These are phyloP conservation scores for Furcifer pardalis DNA, from an alignment of 2,797 vertebrate genomes.

Conservation along the genomic window DNA sequence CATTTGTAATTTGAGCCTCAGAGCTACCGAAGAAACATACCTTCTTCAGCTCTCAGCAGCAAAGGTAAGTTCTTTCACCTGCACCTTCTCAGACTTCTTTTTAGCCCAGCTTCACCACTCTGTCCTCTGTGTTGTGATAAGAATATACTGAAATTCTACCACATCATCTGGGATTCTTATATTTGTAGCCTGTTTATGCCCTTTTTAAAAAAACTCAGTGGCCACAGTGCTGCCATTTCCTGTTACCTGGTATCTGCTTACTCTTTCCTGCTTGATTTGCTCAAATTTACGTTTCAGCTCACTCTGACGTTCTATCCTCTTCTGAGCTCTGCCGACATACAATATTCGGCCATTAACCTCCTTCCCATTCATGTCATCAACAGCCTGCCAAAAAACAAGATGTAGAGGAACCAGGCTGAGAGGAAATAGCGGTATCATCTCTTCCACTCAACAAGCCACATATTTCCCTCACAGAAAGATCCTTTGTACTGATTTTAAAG, in stretches of 20 bases:
- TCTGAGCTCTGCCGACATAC: conserved; percentile 94
- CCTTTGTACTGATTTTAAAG: neutral
- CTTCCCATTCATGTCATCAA: conserved; percentile 93
- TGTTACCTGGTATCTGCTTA: conserved; percentile 91
- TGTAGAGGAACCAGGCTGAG: neutral
- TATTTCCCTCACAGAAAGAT: neutral
- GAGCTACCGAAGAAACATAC: too few relatives aligned
- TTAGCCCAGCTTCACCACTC: neutral
- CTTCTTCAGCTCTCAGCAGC: too few relatives aligned
- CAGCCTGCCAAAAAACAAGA: conserved; percentile 79
- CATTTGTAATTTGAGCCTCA: too few relatives aligned
- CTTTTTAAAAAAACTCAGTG: neutral
- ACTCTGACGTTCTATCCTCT: conserved; percentile 90
- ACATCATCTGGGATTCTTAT: neutral
- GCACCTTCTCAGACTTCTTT: neutral
- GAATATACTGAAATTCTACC: neutral
- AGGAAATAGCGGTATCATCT: fast-evolving
- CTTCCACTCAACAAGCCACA: neutral
- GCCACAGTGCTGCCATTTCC: neutral
- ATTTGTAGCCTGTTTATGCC: neutral
- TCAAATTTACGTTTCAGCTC: conserved; percentile 95
- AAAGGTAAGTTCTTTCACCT: neutral
- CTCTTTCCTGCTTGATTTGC: conserved; percentile 92
- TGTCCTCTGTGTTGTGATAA: neutral
- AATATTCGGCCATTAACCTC: conserved; percentile 87